Conservation (phyloP, 2,113 vertebrate species). For the Nycticryphes semicollaris region DNA sequence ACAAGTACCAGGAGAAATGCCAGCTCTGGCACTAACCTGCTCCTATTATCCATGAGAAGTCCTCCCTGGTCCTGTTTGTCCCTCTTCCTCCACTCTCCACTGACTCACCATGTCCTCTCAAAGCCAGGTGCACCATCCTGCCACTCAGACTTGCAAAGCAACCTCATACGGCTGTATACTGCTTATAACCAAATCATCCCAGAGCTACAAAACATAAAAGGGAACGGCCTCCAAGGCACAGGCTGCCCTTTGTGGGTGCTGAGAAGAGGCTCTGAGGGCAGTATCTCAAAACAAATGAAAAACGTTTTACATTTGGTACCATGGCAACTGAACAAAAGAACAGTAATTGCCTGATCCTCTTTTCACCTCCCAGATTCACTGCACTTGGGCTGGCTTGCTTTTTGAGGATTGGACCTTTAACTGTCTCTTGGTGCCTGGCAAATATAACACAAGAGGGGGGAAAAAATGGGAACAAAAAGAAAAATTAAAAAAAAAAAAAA, state of each 20-base stretch:
- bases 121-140: not conserved
- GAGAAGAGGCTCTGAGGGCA: not conserved
- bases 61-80: not conserved
- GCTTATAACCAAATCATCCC: not conserved
- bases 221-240: not conserved
- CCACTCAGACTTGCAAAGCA: not conserved
- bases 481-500: not conserved
- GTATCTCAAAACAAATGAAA: not conserved
- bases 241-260: not conserved
- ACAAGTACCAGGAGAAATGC: not conserved
- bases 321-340: not conserved
- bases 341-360: not conserved
- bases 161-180: not conserved
- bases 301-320: not conserved
- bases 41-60: not conserved
- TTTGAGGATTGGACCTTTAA: not conserved
- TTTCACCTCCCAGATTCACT: not conserved
- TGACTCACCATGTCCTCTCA: not conserved
- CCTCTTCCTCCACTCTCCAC: not conserved
- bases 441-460: not conserved
- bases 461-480: not conserved
- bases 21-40: fast-evolving
- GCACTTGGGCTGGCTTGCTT: not conserved
- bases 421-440: not conserved
- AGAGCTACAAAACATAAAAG: not conserved